A percentile compares a stretch with the other conserved stretches of the same genome.
Conservation (phyloP, 23 tunicate species). For the Ciona savignyi region DNA sequence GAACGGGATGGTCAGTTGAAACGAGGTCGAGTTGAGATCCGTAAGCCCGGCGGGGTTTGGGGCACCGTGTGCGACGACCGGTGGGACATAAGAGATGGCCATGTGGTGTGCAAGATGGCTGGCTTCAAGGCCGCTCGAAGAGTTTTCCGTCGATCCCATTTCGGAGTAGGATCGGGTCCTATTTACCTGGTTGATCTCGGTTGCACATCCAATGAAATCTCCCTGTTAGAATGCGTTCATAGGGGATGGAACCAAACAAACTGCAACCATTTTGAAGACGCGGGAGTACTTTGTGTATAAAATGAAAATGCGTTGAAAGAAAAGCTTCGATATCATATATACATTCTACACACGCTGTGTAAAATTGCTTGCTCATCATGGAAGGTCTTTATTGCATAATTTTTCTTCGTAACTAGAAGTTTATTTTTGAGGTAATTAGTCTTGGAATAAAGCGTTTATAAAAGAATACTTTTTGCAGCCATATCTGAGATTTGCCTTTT, state of each 20-base stretch:
- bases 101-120: slow-evolving; percentile 15
- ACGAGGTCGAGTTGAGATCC: slow-evolving; percentile 52
- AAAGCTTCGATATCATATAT: too few species aligned
- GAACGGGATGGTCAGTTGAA: not conserved
- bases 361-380: too few species aligned
- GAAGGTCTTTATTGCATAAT: too few species aligned
- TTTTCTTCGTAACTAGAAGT: too few species aligned
- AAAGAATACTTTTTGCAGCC: too few species aligned
- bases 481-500: too few species aligned
- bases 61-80: slow-evolving; percentile 43
- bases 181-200: slow-evolving; percentile 23
- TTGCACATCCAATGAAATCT: slow-evolving; percentile 29
- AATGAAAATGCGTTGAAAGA: too few species aligned
- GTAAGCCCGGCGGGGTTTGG: slow-evolving; percentile 27
- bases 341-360: too few species aligned
- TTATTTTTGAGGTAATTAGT: too few species aligned
- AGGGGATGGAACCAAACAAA: slow-evolving; percentile 13
- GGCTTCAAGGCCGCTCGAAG: slow-evolving; percentile 9
- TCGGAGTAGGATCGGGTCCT: slow-evolving; percentile 21
- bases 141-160: not conserved
- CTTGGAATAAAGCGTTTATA: too few species aligned
- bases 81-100: slow-evolving; percentile 26
- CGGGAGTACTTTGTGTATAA: slow-evolving; percentile 24
- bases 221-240: slow-evolving; percentile 16
- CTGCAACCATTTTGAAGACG: slow-evolving; percentile 42